phyloP scores from a whole-genome alignment of 1,140 invertebrate genomes.

The Dermatophagoides farinae region DNA sequence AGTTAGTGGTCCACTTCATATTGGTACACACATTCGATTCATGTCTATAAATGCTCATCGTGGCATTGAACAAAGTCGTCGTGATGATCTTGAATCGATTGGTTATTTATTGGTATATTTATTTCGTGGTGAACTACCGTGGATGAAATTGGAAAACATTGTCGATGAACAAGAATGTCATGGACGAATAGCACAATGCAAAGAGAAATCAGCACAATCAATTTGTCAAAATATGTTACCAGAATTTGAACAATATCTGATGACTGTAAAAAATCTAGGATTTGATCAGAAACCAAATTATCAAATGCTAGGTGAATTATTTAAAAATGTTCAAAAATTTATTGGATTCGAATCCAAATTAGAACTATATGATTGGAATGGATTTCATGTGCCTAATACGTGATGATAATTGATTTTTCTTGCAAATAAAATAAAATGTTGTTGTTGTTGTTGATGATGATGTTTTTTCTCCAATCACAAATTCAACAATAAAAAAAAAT shows the following conservation, averaged over 20 bases:
- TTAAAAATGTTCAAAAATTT: too few relatives aligned
- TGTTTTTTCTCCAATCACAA: too few relatives aligned
- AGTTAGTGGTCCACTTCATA: too few relatives aligned
- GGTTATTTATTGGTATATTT: constrained; percentile 99
- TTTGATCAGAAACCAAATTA: constrained; percentile 99
- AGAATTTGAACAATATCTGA: constrained; percentile 75
- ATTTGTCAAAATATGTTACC: constrained; percentile 88
- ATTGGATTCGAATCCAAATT: too few relatives aligned
- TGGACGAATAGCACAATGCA: constrained; percentile 98
- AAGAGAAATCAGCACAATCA: constrained; percentile 86
- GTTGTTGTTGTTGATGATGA: too few relatives aligned
- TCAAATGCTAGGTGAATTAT: constrained; percentile 50
- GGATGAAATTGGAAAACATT: constrained; percentile 98
- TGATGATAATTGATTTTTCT: too few relatives aligned
- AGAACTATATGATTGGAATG: too few relatives aligned
- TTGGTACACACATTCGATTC: constrained; percentile 43
- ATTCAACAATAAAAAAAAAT: too few relatives aligned
- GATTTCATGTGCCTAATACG: too few relatives aligned
- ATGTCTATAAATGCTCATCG: constrained; percentile 99
- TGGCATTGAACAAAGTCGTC: constrained; percentile 97
- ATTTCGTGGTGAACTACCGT: constrained; percentile 88
- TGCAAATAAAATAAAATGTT: too few relatives aligned
- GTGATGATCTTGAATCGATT: constrained; percentile 95
- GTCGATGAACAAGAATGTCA: constrained; percentile 98
- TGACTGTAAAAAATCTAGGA: constrained; percentile 82